A percentile compares a stretch with the other conserved stretches of the same genome.
These are phyloP conservation scores for Dendrolimus punctatus DNA, from an alignment of 1,140 invertebrate genomes.

Conservation along the genomic window DNA sequence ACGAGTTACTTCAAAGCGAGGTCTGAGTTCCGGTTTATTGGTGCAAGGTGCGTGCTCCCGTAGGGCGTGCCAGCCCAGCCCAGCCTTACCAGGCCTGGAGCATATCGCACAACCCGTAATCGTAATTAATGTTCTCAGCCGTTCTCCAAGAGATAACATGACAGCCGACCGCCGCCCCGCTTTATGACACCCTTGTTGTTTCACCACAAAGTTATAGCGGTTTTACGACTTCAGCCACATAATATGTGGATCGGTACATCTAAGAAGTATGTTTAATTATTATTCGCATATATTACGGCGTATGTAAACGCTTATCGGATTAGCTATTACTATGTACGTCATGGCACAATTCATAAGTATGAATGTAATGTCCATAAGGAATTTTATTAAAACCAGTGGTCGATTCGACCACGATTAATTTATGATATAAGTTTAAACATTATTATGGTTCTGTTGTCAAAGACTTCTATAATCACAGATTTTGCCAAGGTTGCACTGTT, in stretches of 20 bases:
- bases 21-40: conserved; percentile 1
- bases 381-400: no score
- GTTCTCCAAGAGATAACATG: conserved; percentile 29
- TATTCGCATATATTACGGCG: no score
- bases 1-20: not conserved
- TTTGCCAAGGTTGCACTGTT: no score
- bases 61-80: not conserved
- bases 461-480: no score
- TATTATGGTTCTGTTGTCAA: no score
- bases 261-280: no score
- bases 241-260: not conserved
- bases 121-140: conserved; percentile 39
- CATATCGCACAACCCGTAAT: conserved; percentile 23
- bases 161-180: conserved; percentile 16
- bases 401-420: no score
- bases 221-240: conserved; percentile 15
- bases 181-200: conserved; percentile 26
- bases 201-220: conserved; percentile 7
- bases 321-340: no score
- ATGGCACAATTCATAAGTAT: no score
- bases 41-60: not conserved
- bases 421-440: no score
- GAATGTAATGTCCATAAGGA: no score
- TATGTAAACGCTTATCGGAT: no score
- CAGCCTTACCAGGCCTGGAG: not conserved